Percentiles rank a stretch among this genome's conserved stretches.
Conservation (phyloP, 2,888 invertebrate genomes). For the Athalia rosae region DNA sequence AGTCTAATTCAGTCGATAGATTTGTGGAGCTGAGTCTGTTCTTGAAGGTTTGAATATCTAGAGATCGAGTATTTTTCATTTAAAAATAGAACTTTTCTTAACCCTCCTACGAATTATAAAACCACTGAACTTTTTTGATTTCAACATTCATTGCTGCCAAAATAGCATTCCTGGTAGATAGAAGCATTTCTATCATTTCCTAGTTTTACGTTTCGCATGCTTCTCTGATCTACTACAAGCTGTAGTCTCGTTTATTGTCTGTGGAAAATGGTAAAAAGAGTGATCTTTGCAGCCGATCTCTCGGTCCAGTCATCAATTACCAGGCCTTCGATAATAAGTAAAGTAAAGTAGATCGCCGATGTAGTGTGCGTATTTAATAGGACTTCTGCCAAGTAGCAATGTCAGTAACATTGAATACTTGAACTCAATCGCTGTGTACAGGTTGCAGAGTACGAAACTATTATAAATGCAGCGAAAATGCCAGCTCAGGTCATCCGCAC, state of each 20-base stretch:
- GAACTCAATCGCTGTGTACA: constrained; percentile 1
- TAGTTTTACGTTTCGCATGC: background rate
- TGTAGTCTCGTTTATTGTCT: background rate
- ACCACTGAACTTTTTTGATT: background rate
- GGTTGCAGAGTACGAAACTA: constrained; percentile 9
- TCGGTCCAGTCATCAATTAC: too few relatives aligned
- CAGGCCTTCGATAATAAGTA: too few relatives aligned
- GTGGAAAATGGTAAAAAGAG: too few relatives aligned
- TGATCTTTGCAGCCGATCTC: too few relatives aligned
- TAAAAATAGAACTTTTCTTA: constrained; percentile 8
- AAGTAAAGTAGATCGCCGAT: too few relatives aligned
- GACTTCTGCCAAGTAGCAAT: too few relatives aligned
- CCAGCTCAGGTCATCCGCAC: constrained; percentile 6
- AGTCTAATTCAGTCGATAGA: background rate
- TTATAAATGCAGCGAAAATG: background rate
- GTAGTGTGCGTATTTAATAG: too few relatives aligned
- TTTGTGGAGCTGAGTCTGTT: background rate
- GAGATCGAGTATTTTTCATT: constrained; percentile 12
- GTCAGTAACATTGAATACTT: background rate
- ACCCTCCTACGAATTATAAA: background rate
- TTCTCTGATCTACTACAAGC: background rate
- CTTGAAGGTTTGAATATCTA: constrained; percentile 13
- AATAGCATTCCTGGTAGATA: constrained; percentile 1
- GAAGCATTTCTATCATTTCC: background rate
- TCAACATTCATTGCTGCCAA: background rate